These are phyloP conservation scores for Chironomus striatipennis DNA, from an alignment of 1,140 invertebrate species.

Conservation along the genomic window DNA sequence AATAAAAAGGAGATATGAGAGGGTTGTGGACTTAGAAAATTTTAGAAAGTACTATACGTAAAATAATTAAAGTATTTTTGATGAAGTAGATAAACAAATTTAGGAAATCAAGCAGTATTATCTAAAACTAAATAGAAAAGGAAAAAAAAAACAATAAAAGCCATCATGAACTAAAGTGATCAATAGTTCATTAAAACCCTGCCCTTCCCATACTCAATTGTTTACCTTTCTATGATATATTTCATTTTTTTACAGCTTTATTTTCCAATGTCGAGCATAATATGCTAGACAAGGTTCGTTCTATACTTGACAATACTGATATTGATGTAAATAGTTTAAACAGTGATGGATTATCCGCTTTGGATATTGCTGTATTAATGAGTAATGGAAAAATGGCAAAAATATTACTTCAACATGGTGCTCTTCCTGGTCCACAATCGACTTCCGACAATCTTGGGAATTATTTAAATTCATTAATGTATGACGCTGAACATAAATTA, in stretches of 20 bases:
- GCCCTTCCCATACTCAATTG: not conserved
- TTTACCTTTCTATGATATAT: not conserved
- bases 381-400: constrained; percentile 79
- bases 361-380: constrained; percentile 85
- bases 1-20: too few species aligned
- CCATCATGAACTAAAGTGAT: too few species aligned
- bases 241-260: not conserved
- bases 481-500: not conserved
- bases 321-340: constrained; percentile 49
- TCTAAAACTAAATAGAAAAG: too few species aligned
- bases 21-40: too few species aligned
- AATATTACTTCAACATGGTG: constrained; percentile 80
- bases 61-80: too few species aligned
- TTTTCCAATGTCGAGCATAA: not conserved
- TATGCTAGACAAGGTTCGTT: not conserved
- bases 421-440: constrained; percentile 62
- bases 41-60: too few species aligned
- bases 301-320: not conserved
- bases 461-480: not conserved
- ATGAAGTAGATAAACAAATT: too few species aligned
- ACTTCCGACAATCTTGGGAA: not conserved
- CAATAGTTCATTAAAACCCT: too few species aligned
- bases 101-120: too few species aligned
- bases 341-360: constrained; percentile 73
- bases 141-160: too few species aligned